Evolutionary conservation across 2,113 vertebrate species (phyloP), one percentile per base, ranked within the genome.

Genomic region (Paracanthobrama guichenoti): DNA sequence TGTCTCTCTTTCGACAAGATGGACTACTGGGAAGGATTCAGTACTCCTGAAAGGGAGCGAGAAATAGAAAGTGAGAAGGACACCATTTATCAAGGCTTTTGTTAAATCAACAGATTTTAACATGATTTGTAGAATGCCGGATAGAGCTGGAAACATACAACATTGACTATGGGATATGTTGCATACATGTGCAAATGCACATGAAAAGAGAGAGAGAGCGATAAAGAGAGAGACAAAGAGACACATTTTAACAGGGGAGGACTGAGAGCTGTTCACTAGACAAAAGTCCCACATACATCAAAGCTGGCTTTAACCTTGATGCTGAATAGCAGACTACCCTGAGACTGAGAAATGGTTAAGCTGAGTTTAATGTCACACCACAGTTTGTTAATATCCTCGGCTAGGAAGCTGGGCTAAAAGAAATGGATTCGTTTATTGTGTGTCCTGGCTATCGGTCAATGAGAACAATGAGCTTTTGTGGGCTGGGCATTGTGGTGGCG

Each of bases 21-120:
- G 80, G 80, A 71, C 80, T 24, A n/a, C 79, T 22, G 26, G 76
- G 57, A 79, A 50, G 79, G 48, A 55, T 69, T 81, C 62, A 42
- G 66, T 28, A n/a, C 79, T 81, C 22, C 42, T 81, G 73, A 53
- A 76, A 72, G 50, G 76, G 8, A 24, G 50, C 16, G 62, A 82
- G 24, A 82, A 22, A 28, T 2, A 35, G 79, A 81, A 57, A n/a
- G 26, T n/a, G 20, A 42, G 57, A 14, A 72, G 35, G 42, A 79
- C 53, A 18, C 46, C 46, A 48, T 79, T 35, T 31, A 82, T 82
- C 80, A 82, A 42, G 44, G 60, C 79, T 67, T 80, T 80, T 53
- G 79, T 80, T 80, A 80, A 80, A 80, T 80, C 80, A 69, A 71
- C 46, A 82, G 80, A 82, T 69, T 82, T 82, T 39, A 82, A 55